A percentile compares a stretch with the other conserved stretches of the same genome.
phyloP scores from a whole-genome alignment of 53 echinoderm and acorn worm species.

The Apostichopus leukothele region DNA sequence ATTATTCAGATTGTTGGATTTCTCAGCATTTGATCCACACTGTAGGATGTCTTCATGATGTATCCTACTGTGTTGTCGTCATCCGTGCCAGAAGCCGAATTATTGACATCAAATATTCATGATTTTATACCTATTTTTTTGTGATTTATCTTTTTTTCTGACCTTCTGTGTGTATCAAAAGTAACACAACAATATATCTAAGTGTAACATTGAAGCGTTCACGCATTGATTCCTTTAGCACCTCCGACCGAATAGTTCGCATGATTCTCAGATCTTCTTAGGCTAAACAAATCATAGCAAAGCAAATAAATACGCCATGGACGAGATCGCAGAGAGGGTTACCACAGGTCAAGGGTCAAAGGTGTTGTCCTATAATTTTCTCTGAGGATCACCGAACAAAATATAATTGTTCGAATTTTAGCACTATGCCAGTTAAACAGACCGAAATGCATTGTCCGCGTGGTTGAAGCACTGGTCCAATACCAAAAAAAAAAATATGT shows the following conservation, averaged over 20 bases:
- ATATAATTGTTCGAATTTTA: no score
- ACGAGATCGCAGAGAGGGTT: not conserved
- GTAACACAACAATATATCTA: not conserved
- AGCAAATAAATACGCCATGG: not conserved
- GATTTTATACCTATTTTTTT: not conserved
- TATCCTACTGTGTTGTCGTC: not conserved
- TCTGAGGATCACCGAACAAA: not conserved
- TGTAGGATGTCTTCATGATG: not conserved
- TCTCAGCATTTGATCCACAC: not conserved
- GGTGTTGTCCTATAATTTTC: not conserved
- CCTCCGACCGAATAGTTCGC: not conserved
- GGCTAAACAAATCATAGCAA: not conserved
- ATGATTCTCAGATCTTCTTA: not conserved
- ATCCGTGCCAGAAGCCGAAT: not conserved
- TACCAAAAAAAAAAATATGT: no score
- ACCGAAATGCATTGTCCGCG: no score
- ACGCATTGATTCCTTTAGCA: not conserved
- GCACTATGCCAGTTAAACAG: no score
- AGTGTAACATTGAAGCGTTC: not conserved
- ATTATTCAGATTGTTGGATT: not conserved
- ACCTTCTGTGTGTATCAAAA: not conserved
- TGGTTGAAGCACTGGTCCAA: no score
- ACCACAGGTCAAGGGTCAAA: constrained; percentile 1
- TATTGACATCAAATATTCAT: not conserved
- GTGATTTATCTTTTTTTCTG: not conserved